Conservation (phyloP, 2,888 invertebrate genomes). For the Andrena bicolor region DNA sequence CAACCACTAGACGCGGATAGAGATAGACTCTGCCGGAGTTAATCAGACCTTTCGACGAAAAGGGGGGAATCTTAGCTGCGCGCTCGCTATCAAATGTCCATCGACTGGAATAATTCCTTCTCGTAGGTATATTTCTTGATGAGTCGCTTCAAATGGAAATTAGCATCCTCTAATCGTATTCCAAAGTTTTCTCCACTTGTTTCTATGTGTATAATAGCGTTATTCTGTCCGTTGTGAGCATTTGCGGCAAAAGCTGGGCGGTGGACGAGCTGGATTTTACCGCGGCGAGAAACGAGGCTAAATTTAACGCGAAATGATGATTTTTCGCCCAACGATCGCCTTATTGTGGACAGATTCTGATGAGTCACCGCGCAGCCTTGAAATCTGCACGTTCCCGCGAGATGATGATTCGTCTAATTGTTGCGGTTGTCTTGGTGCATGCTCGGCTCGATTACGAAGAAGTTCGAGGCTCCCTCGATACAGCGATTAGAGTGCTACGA, state of each 20-base stretch:
- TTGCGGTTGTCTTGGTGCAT: slow-evolving; percentile 37
- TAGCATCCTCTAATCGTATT: not conserved
- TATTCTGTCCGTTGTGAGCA: slow-evolving; percentile 12
- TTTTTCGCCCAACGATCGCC: slow-evolving; percentile 60
- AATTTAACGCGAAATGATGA: slow-evolving; percentile 62
- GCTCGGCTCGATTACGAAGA: slow-evolving; percentile 52
- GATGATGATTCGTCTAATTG: slow-evolving; percentile 68
- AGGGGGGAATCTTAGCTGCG: slow-evolving; percentile 28
- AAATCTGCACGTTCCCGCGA: slow-evolving; percentile 63
- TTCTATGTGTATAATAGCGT: not conserved
- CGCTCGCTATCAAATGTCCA: slow-evolving; percentile 37
- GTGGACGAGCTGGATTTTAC: slow-evolving; percentile 43
- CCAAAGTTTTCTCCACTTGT: not conserved
- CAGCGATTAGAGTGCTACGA: slow-evolving; percentile 4
- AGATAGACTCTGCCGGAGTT: slow-evolving; percentile 36
- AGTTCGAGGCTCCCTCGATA: slow-evolving; percentile 57
- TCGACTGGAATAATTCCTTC: slow-evolving; percentile 41
- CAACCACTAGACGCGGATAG: slow-evolving; percentile 34
- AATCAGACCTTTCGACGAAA: slow-evolving; percentile 50
- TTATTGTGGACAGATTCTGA: slow-evolving; percentile 70
- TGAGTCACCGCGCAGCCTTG: slow-evolving; percentile 75
- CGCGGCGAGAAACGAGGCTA: slow-evolving; percentile 40
- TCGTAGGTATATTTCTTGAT: not conserved
- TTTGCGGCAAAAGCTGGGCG: not conserved
- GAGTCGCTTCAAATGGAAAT: slow-evolving; percentile 7